Conservation (phyloP, 2,888 invertebrate genomes). For the Cheilosia pagana region DNA sequence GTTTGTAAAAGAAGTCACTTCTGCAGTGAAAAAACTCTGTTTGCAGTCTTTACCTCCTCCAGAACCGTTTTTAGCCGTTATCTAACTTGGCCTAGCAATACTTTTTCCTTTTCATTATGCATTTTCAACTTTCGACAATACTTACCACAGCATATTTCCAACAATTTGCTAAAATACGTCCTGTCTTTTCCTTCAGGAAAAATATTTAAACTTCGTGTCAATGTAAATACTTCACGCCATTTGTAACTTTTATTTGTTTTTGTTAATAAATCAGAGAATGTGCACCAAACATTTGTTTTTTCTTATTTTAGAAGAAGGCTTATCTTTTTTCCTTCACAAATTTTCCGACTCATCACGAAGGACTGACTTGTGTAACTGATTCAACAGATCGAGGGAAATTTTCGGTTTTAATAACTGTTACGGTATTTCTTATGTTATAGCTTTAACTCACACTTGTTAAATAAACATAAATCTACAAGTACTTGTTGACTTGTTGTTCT, state of each 20-base stretch:
- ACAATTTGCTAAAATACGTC: slow-evolving; percentile 24
- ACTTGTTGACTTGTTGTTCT: too few relatives aligned
- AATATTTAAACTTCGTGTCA: background rate
- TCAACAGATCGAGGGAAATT: background rate
- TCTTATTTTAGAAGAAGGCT: background rate
- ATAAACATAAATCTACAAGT: too few relatives aligned
- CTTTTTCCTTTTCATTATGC: background rate
- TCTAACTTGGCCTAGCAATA: too few relatives aligned
- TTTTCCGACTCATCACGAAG: slow-evolving; percentile 9
- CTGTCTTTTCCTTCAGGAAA: background rate
- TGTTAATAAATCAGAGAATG: too few relatives aligned
- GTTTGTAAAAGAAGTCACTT: too few relatives aligned
- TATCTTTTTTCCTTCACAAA: slow-evolving; percentile 10
- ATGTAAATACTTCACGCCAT: background rate
- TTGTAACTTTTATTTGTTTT: slow-evolving; percentile 13
- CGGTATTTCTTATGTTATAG: too few relatives aligned
- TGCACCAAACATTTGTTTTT: background rate
- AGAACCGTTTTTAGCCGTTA: too few relatives aligned
- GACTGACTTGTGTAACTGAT: slow-evolving; percentile 2
- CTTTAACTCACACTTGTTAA: too few relatives aligned
- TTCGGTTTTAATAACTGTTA: too few relatives aligned
- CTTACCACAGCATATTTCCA: slow-evolving; percentile 2
- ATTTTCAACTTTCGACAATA: background rate
- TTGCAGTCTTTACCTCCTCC: too few relatives aligned
- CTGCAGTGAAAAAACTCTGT: too few relatives aligned